Conservation (phyloP, 1,140 invertebrate species). For the Conus ventricosus region DNA sequence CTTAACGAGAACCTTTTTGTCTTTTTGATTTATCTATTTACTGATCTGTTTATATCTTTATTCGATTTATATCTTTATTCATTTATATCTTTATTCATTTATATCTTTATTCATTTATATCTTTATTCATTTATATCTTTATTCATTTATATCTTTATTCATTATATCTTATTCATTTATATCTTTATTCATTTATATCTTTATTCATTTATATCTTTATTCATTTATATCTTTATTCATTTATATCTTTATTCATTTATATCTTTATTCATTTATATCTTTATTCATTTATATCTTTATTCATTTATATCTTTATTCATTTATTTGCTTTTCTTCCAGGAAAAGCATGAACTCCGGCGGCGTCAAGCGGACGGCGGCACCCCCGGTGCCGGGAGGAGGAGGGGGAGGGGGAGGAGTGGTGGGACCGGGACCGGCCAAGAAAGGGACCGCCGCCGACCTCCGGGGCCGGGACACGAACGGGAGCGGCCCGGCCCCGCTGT, state of each 20-base stretch:
- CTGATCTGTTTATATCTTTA: too few relatives aligned
- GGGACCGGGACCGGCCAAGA: background rate
- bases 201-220: too few relatives aligned
- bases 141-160: background rate
- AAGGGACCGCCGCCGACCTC: conserved; percentile 34
- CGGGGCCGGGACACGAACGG: conserved; percentile 47
- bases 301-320: background rate
- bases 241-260: too few relatives aligned
- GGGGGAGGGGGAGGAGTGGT: background rate
- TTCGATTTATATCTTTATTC: background rate
- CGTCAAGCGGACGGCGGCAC: conserved; percentile 21
- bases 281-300: background rate
- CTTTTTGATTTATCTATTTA: too few relatives aligned
- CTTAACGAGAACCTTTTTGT: too few relatives aligned
- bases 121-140: background rate
- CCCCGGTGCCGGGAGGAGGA: conserved; percentile 8
- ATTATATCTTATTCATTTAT: background rate
- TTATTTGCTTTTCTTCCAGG: conserved; percentile 6
- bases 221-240: too few relatives aligned
- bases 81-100: background rate
- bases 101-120: background rate
- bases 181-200: too few relatives aligned
- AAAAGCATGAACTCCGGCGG: conserved; percentile 31
- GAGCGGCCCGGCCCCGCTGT: conserved; percentile 51
- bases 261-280: too few relatives aligned